These are phyloP conservation scores for Pipra filicauda DNA, from an alignment of 2,113 vertebrate genomes.

Conservation along the genomic window DNA sequence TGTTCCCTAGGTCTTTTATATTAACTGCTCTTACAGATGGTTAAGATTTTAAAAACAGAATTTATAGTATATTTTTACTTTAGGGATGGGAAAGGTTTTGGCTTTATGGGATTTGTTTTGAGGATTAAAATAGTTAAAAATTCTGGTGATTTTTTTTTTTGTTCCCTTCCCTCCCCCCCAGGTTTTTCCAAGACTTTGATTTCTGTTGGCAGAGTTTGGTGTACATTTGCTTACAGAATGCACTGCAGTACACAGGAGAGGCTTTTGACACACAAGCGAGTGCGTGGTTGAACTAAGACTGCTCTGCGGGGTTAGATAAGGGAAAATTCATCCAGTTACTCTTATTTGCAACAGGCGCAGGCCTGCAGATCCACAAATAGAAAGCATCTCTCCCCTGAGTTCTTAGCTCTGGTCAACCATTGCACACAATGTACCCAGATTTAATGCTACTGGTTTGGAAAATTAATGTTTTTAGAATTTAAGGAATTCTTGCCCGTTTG, in stretches of 20 bases:
- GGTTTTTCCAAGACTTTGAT: background rate
- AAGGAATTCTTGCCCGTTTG: background rate
- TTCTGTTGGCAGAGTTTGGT: background rate
- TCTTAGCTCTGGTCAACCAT: background rate
- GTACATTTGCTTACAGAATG: background rate
- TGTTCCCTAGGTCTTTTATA: background rate
- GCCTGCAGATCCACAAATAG: background rate
- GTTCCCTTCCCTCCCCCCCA: background rate
- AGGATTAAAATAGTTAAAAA: background rate
- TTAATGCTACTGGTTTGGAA: slow-evolving; percentile 31
- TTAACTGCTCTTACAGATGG: background rate
- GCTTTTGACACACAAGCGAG: accelerated
- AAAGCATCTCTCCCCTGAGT: background rate
- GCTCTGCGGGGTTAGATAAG: background rate
- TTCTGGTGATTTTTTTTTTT: background rate
- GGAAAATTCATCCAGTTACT: background rate
- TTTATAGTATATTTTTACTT: background rate
- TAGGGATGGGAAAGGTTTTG: background rate
- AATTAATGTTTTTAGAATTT: background rate
- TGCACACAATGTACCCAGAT: background rate
- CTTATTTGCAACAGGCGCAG: background rate
- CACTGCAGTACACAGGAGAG: background rate
- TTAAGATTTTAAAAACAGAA: background rate
- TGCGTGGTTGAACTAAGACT: background rate
- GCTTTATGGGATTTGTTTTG: background rate